These are phyloP conservation scores for Cygnus olor DNA, from an alignment of 2,797 vertebrate genomes.

Conservation along the genomic window DNA sequence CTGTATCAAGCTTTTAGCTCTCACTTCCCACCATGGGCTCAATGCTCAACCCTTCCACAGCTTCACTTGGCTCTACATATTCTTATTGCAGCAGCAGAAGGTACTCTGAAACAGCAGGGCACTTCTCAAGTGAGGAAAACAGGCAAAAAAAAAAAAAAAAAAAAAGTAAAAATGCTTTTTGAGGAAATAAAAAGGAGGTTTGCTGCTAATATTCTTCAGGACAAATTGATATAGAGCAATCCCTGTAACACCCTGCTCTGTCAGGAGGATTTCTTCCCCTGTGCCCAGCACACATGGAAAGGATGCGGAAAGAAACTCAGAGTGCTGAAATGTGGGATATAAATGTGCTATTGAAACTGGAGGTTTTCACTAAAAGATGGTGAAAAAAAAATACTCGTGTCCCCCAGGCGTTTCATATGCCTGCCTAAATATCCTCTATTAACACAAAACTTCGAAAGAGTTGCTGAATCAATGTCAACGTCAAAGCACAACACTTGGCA, in stretches of 20 bases:
- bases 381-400: not conserved
- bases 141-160: not conserved
- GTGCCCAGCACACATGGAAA: not conserved
- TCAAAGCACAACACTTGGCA: slow-evolving; percentile 24
- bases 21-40: not conserved
- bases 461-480: not conserved
- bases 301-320: not conserved
- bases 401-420: not conserved
- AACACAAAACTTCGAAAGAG: not conserved
- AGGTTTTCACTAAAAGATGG: not conserved
- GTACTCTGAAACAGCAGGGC: not conserved
- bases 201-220: not conserved
- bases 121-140: not conserved
- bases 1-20: not conserved
- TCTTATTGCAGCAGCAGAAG: not conserved
- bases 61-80: not conserved
- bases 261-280: not conserved
- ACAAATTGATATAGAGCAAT: not conserved
- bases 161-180: not conserved
- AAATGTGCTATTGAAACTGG: not conserved
- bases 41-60: not conserved
- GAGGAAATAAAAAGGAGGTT: not conserved
- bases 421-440: not conserved
- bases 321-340: not conserved
- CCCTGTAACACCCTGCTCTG: not conserved